Conservation (phyloP, 2,797 vertebrate species). For the Sorex maritimensis region DNA sequence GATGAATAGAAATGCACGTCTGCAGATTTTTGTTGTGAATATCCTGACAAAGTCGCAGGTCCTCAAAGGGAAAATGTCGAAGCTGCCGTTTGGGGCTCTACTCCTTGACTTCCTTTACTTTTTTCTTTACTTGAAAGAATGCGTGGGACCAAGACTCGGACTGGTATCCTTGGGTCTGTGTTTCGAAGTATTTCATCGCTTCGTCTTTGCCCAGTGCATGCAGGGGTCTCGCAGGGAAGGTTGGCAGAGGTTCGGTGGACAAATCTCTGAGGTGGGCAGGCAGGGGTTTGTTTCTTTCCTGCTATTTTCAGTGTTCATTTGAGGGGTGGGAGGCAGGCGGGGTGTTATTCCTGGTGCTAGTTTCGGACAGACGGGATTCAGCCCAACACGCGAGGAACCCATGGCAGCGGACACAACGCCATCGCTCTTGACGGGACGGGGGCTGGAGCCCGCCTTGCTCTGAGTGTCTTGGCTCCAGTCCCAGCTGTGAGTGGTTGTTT, state of each 20-base stretch:
- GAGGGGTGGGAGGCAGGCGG: no score
- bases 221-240: background rate
- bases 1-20: background rate
- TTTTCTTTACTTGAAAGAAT: conserved; percentile 48
- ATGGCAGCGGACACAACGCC: conserved; percentile 17
- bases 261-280: background rate
- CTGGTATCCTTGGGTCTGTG: background rate
- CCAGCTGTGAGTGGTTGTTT: conserved; percentile 70
- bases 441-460: conserved; percentile 25
- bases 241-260: background rate
- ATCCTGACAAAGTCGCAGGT: background rate
- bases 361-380: conserved; percentile 62
- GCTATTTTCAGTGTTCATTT: conserved; percentile 40
- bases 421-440: conserved; percentile 31
- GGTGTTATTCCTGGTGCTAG: background rate
- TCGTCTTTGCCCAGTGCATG: rapidly evolving
- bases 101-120: no score
- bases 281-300: conserved; percentile 59
- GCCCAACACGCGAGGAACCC: conserved; percentile 19
- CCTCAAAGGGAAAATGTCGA: background rate
- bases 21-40: conserved; percentile 9
- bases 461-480: conserved; percentile 61
- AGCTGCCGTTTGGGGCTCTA: background rate
- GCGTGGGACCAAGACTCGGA: background rate
- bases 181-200: background rate